Conservation (phyloP, 2,888 invertebrate species). For the Leptarthrus brevirostris region DNA sequence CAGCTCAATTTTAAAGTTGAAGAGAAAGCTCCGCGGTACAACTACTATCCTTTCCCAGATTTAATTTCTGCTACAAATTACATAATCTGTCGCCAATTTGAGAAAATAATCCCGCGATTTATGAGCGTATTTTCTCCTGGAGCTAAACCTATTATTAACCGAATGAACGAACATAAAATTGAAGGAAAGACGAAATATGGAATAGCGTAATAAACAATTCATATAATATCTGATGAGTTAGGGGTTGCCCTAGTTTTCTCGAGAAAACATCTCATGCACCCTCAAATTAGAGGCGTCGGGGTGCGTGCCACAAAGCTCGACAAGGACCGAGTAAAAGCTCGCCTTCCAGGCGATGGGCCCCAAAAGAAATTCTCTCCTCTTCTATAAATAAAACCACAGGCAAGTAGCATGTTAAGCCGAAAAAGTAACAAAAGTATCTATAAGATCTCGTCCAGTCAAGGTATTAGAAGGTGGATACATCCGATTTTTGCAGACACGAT, state of each 20-base stretch:
- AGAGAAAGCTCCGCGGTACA: no score
- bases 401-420: not conserved
- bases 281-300: no score
- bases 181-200: no score
- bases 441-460: not conserved
- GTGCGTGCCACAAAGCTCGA: not conserved
- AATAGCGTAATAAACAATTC: conserved; percentile 22
- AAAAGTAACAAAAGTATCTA: not conserved
- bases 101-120: no score
- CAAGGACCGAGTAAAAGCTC: not conserved
- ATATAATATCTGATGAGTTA: not conserved
- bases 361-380: not conserved
- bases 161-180: no score
- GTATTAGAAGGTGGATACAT: not conserved
- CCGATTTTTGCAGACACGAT: not conserved
- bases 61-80: no score
- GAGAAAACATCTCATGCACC: not conserved
- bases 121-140: no score
- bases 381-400: not conserved
- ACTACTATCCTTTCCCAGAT: no score
- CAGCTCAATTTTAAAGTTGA: no score
- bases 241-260: not conserved
- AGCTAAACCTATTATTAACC: no score
- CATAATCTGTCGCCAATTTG: no score
- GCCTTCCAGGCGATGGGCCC: not conserved